phyloP scores from a whole-genome alignment of 2,797 vertebrate genomes.

The Pseudochaenichthys georgianus region DNA sequence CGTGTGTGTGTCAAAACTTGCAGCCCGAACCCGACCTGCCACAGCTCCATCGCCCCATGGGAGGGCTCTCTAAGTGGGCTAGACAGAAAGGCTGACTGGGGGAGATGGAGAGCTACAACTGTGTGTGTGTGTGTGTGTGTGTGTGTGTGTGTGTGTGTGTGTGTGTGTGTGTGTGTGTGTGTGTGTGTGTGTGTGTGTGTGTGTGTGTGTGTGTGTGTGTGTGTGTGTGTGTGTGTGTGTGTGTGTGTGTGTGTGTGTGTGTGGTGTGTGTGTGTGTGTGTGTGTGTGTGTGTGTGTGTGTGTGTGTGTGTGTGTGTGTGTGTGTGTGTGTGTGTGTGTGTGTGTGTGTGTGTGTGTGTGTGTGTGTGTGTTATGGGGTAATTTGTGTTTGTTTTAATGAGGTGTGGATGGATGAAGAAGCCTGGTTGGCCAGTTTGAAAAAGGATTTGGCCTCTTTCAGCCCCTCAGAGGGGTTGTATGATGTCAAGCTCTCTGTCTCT shows the following conservation, averaged over 20 bases:
- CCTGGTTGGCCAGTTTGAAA: conserved; percentile 74
- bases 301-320: conserved; percentile 7
- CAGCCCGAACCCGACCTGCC: conserved; percentile 68
- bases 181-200: too few species aligned
- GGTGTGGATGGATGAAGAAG: conserved; percentile 78
- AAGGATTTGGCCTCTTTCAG: conserved; percentile 74
- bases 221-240: too few species aligned
- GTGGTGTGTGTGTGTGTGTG: conserved; percentile 8
- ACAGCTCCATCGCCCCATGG: conserved; percentile 70
- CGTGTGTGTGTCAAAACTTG: conserved; percentile 48
- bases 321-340: too few species aligned
- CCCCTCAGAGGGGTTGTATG: conserved; percentile 65
- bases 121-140: conserved; percentile 15
- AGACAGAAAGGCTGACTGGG: conserved; percentile 76
- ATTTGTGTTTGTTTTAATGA: conserved; percentile 75
- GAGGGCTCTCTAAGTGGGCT: conserved; percentile 81
- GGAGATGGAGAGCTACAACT: conserved; percentile 77
- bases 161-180: too few species aligned
- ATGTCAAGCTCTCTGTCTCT: conserved; percentile 61
- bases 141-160: conserved; percentile 2
- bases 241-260: too few species aligned
- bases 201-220: too few species aligned
- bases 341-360: too few species aligned
- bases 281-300: conserved; percentile 17
- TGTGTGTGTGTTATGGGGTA: conserved; percentile 45